Evolutionary conservation across 1,140 invertebrate genomes (phyloP).

Genomic region (Drosophila sechellia): DNA sequence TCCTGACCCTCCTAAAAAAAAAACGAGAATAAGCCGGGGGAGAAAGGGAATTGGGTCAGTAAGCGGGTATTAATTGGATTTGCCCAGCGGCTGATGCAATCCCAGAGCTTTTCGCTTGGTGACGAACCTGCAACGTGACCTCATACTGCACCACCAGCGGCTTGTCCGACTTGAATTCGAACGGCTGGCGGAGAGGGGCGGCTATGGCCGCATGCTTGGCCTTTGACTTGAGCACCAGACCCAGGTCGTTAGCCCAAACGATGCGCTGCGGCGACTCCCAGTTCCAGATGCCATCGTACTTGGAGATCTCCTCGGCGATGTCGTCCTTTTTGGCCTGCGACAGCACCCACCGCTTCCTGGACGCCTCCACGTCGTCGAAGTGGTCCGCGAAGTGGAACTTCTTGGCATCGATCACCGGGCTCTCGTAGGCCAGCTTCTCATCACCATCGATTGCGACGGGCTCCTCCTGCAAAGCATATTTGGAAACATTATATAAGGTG

Average conservation of each 20-base stretch:
- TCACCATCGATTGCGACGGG: conserved; percentile 9
- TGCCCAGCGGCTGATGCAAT: conserved; percentile 68
- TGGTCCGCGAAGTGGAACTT: conserved; percentile 93
- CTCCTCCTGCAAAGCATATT: conserved; percentile 58
- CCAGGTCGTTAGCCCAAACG: conserved; percentile 92
- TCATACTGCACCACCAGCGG: conserved; percentile 98
- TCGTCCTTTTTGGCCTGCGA: conserved; percentile 98
- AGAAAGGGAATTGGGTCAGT: conserved; percentile 54
- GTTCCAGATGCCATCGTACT: conserved; percentile 95
- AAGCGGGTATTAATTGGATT: conserved; percentile 78
- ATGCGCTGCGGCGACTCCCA: conserved; percentile 92
- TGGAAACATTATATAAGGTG: conserved; percentile 43
- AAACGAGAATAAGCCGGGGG: conserved; percentile 1
- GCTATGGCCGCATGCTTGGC: conserved; percentile 98
- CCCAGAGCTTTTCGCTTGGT: conserved; percentile 11
- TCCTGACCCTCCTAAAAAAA: conserved; percentile 93
- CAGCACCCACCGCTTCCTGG: conserved; percentile 92
- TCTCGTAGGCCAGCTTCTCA: conserved; percentile 85
- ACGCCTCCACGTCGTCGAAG: conserved; percentile 92
- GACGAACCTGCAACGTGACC: conserved; percentile 88
- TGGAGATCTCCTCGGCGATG: conserved; percentile 95
- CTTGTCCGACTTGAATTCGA: conserved; percentile 92
- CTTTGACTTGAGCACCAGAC: conserved; percentile 96
- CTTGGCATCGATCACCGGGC: conserved; percentile 87
- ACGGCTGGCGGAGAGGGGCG: conserved; percentile 91